Base-by-base conservation (phyloP, 2,888 invertebrate species). In the Augiades crinisus region DNA sequence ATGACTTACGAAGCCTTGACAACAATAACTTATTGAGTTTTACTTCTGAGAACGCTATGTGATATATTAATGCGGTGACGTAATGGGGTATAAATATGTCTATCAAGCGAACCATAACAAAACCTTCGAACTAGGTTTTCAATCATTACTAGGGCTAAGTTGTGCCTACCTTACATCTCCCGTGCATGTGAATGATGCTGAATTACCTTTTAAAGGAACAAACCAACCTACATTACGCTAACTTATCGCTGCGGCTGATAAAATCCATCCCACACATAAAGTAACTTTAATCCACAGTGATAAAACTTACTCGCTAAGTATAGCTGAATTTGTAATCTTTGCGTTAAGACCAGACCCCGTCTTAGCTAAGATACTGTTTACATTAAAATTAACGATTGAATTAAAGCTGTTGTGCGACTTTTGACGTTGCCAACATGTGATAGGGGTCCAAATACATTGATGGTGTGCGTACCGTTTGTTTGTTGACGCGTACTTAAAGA, bases 121-220 rank as follows among this genome's bases (percentile, higher is more conserved):
- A 62, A 61, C 60, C 59, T 61, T 56, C 54, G 37, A 49, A 50
- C 57, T 53, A 56, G 57, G 53, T 47, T 57, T 56, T 60, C 60
- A 58, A 60, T 60, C 62, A 53, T 53, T 53, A 53, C 43, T 37
- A 51, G 43, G 47, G 44, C 47, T 47, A 53, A 44, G 22, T 36
- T 44, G 53, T 47, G 47, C 24, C 50, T 46, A 41, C 53, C 47
- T 53, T 47, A 53, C 53, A 53, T 53, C 47, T 53, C 53, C 47
- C n/a, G 24, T 53, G 53, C 47, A 47, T 47, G 47, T 24, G 43
- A 53, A 53, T 53, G 50, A 44, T 51, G 50, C 50, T 51, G 50
- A 51, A 43, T 51, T 51, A 21, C 50, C 50, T 51, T 51, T 44
- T 51, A 51, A 44, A 51, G 50, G 50, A 33, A 44, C 44, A 44